These are phyloP conservation scores for Poeciliopsis retropinna DNA, from an alignment of 2,113 vertebrate species.

Conservation along the genomic window DNA sequence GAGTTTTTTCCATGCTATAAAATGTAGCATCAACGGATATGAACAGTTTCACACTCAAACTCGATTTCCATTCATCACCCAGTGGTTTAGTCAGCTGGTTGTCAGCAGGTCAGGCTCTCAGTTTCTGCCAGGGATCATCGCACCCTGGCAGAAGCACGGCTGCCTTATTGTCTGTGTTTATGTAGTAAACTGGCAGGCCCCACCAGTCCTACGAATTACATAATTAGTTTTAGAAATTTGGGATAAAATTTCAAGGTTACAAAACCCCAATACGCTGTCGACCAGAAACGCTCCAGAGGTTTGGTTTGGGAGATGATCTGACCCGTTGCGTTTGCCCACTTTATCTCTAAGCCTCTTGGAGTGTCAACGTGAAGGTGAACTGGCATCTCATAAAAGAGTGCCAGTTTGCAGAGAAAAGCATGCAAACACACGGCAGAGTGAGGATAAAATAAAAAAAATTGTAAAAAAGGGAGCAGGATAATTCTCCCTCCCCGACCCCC, in stretches of 20 bases:
- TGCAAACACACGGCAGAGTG: conserved; percentile 26
- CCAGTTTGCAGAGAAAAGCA: conserved; percentile 46
- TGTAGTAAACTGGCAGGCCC: conserved; percentile 23
- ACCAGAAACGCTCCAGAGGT: background rate
- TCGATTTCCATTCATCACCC: conserved; percentile 51
- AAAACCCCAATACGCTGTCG: background rate
- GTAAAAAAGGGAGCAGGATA: conserved; percentile 5
- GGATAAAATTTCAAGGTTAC: too few relatives aligned
- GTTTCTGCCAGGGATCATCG: conserved; percentile 50
- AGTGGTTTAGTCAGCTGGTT: conserved; percentile 68
- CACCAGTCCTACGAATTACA: conserved; percentile 7
- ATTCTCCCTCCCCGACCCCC: conserved; percentile 11
- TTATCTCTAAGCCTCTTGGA: background rate
- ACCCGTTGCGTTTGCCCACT: background rate
- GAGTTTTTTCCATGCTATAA: background rate
- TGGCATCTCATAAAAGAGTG: conserved; percentile 29
- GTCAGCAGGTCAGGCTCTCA: conserved; percentile 45
- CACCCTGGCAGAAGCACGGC: conserved; percentile 40
- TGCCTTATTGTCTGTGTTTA: conserved; percentile 28
- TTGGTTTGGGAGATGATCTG: background rate
- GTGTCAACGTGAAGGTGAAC: conserved; percentile 35
- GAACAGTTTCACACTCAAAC: conserved; percentile 47
- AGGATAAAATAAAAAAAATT: background rate
- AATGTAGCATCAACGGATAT: conserved; percentile 27
- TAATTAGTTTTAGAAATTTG: background rate